These are phyloP conservation scores for zebrafish (Danio rerio) DNA, from an alignment of 2,113 vertebrate genomes.

Conservation along the genomic window DNA sequence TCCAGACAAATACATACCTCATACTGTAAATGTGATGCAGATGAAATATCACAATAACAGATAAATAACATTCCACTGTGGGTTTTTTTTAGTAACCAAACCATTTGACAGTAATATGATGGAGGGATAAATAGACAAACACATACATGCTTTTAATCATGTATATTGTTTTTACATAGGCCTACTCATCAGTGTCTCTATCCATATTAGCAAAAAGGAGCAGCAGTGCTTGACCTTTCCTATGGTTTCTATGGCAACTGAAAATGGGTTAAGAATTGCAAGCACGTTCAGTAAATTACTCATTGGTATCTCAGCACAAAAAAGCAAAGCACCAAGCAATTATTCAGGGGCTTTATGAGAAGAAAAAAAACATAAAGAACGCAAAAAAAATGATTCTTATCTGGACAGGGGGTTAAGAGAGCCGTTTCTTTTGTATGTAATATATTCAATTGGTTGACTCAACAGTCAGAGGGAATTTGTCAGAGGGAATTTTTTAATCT, in stretches of 20 bases:
- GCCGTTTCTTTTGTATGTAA: constrained; percentile 11
- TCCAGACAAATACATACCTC: background rate
- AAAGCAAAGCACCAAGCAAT: constrained; percentile 62
- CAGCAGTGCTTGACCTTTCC: constrained; percentile 63
- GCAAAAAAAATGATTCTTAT: background rate
- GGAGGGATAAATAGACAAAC: constrained; percentile 2
- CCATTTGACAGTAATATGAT: constrained; percentile 14
- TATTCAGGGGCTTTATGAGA: constrained; percentile 48
- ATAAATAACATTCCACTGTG: background rate
- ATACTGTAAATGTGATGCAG: background rate
- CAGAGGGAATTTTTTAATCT: constrained; percentile 32
- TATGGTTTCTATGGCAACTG: constrained; percentile 74
- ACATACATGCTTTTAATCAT: constrained; percentile 65
- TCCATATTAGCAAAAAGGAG: constrained; percentile 58
- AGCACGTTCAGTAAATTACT: constrained; percentile 64
- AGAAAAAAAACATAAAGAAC: constrained; percentile 8
- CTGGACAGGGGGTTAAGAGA: background rate
- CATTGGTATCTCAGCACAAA: constrained; percentile 66
- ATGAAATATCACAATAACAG: constrained; percentile 19
- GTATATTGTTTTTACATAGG: constrained; percentile 41
- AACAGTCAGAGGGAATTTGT: constrained; percentile 1
- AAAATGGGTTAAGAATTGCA: constrained; percentile 61
- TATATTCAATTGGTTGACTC: constrained; percentile 21
- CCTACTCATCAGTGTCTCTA: constrained; percentile 54
- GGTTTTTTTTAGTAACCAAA: background rate